Evolutionary conservation across 2,888 invertebrate species (phyloP).

Genomic region (Gryllus longicercus): DNA sequence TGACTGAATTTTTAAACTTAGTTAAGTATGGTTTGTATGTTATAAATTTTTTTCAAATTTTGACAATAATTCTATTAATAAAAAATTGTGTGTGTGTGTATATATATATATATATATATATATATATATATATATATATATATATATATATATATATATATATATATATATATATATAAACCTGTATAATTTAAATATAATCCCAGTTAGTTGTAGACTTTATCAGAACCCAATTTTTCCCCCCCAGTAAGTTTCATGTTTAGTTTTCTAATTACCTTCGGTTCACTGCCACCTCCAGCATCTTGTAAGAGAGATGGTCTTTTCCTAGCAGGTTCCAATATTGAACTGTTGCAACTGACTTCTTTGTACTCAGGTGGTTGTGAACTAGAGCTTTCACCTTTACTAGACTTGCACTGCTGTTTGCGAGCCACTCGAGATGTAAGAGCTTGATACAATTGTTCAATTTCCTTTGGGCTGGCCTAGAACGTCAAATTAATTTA

Average conservation of each 20-base stretch:
- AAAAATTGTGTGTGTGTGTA: too few species aligned
- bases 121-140: too few species aligned
- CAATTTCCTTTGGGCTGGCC: constrained; percentile 67
- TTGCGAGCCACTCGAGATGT: constrained; percentile 51
- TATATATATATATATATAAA: too few species aligned
- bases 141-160: too few species aligned
- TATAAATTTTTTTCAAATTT: too few species aligned
- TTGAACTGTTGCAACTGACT: background rate
- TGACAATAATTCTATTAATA: too few species aligned
- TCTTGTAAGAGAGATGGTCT: background rate
- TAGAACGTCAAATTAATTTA: constrained; percentile 40
- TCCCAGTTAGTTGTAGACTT: too few species aligned
- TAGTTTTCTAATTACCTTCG: background rate
- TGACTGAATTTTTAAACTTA: too few species aligned
- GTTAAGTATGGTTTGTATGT: too few species aligned
- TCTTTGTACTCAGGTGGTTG: background rate
- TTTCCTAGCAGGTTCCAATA: constrained; percentile 6
- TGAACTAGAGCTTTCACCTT: background rate
- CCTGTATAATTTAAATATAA: too few species aligned
- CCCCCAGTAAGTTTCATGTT: background rate
- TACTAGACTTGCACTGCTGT: background rate
- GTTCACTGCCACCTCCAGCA: background rate
- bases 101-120: too few species aligned
- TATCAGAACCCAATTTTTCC: background rate
- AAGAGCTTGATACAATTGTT: constrained; percentile 61